A percentile compares a stretch with the other conserved stretches of the same genome.
Evolutionary conservation across 2,797 vertebrate species (phyloP).

Genomic region (Pitangus sulphuratus): DNA sequence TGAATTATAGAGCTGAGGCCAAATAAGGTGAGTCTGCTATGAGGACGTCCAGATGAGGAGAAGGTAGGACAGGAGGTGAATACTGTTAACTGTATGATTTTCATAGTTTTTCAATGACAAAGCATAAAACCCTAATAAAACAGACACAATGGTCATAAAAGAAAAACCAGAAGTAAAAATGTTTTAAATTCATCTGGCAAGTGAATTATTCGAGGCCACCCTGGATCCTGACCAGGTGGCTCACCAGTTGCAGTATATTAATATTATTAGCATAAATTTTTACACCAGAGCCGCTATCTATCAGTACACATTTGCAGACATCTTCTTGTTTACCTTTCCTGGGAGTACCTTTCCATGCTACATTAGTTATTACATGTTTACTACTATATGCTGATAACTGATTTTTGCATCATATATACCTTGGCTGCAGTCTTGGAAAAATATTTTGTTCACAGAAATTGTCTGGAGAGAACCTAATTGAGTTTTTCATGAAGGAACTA

Average conservation of each 20-base stretch:
- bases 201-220: not conserved
- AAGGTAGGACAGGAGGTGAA: not conserved
- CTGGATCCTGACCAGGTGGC: not conserved
- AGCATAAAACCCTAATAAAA: not conserved
- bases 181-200: not conserved
- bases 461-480: not conserved
- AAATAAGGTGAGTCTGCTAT: not conserved
- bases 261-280: not conserved
- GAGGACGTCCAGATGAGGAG: not conserved
- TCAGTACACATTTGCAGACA: not conserved
- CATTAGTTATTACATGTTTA: not conserved
- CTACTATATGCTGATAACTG: not conserved
- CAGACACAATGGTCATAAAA: not conserved
- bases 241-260: not conserved
- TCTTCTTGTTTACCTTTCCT: not conserved
- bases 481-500: not conserved
- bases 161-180: not conserved
- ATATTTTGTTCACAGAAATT: not conserved
- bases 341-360: not conserved
- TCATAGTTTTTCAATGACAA: not conserved
- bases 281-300: not conserved
- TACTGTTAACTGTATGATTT: not conserved
- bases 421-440: not conserved
- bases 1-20: not conserved
- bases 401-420: not conserved